Conservation (phyloP, 2,888 invertebrate genomes). For the Platypus cylindrus region DNA sequence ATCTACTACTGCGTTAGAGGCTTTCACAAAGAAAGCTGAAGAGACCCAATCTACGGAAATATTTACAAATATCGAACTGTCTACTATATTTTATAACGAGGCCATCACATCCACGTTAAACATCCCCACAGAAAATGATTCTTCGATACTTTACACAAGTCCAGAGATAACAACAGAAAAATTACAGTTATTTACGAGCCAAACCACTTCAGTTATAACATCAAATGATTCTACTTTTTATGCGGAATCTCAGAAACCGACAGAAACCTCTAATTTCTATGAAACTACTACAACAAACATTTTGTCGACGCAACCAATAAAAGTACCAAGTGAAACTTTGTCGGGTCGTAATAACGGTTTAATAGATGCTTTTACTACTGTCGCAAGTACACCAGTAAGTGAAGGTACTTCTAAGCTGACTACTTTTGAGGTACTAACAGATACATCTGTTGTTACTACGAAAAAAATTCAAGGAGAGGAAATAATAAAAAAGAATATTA, state of each 20-base stretch:
- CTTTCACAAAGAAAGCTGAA: no score
- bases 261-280: neutral
- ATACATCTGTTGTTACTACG: constrained; percentile 1
- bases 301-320: constrained; percentile 2
- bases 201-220: neutral
- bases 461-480: constrained; percentile 3
- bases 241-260: neutral
- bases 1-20: no score
- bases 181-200: no score
- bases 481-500: constrained; percentile 2
- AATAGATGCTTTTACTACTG: constrained; percentile 5
- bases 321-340: constrained; percentile 2
- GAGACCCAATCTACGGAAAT: no score
- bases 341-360: constrained; percentile 6
- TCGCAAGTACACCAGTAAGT: constrained; percentile 1
- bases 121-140: neutral
- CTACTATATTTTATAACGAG: no score
- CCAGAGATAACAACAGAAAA: neutral
- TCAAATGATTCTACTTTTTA: neutral
- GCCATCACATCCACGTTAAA: no score
- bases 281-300: constrained; percentile 1
- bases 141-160: neutral
- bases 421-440: constrained; percentile 2
- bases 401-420: constrained; percentile 1
- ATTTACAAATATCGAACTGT: no score